phyloP scores from a whole-genome alignment of 2,797 vertebrate genomes.

The Hydrolagus colliei region DNA sequence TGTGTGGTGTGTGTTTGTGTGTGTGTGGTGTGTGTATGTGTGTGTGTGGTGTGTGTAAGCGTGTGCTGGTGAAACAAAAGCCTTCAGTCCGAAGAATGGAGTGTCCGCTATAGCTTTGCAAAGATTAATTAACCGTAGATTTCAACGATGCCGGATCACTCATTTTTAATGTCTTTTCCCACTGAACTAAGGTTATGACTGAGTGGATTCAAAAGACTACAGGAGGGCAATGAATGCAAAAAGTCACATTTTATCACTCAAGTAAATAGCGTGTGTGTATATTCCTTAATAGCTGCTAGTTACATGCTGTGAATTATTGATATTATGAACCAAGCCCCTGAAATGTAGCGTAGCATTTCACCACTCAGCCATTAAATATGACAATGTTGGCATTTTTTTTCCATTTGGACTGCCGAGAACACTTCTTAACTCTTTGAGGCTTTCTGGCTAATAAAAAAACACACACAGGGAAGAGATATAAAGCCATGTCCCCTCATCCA shows the following conservation, averaged over 20 bases:
- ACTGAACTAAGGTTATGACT: constrained; percentile 1
- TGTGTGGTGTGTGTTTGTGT: too few relatives aligned
- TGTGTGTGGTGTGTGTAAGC: too few relatives aligned
- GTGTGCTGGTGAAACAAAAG: constrained; percentile 37
- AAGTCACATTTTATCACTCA: constrained; percentile 17
- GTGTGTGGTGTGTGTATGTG: too few relatives aligned
- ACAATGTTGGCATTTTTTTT: constrained; percentile 14
- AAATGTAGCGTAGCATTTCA: neutral
- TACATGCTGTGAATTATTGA: constrained; percentile 24
- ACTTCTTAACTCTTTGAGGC: constrained; percentile 11
- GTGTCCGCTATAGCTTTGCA: constrained; percentile 37
- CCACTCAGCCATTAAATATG: neutral
- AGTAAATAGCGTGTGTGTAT: constrained; percentile 14
- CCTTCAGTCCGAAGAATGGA: constrained; percentile 43
- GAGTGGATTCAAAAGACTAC: neutral
- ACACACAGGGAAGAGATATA: neutral
- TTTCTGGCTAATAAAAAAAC: neutral
- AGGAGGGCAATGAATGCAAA: constrained; percentile 21
- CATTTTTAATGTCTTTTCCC: neutral
- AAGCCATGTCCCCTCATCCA: neutral
- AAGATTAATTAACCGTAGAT: constrained; percentile 50
- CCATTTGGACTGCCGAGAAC: neutral
- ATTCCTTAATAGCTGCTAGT: neutral
- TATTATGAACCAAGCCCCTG: neutral
- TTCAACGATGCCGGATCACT: constrained; percentile 26